phyloP scores from a whole-genome alignment of 2,888 invertebrate genomes.

The Drosophila falleni region DNA sequence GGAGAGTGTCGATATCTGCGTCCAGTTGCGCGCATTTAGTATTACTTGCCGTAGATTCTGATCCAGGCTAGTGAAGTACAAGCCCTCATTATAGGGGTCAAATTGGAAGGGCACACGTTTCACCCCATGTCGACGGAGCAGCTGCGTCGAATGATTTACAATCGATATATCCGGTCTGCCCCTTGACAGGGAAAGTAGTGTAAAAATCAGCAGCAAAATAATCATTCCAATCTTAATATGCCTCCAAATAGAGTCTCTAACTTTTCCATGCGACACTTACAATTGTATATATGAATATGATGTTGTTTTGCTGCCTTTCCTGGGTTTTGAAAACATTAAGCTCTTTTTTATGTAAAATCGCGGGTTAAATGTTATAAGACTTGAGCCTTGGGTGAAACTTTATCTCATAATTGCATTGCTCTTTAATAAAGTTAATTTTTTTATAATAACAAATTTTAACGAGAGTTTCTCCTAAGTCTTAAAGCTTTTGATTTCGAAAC shows the following conservation, averaged over 20 bases:
- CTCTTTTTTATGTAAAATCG: not conserved
- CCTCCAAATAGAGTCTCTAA: not conserved
- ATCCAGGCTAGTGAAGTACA: conserved; percentile 44
- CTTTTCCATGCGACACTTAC: conserved; percentile 2
- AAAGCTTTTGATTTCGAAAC: not conserved
- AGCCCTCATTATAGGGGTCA: not conserved
- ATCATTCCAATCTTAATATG: not conserved
- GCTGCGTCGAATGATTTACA: conserved; percentile 31
- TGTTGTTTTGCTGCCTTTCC: not conserved
- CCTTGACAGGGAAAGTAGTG: not conserved
- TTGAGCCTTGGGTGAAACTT: conserved; percentile 2
- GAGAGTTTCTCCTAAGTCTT: not conserved
- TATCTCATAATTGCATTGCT: not conserved
- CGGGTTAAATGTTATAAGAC: conserved; percentile 16
- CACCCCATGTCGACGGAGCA: conserved; percentile 23
- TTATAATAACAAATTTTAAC: not conserved
- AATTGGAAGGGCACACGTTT: conserved; percentile 18
- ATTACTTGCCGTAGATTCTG: conserved; percentile 18
- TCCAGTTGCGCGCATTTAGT: conserved; percentile 28
- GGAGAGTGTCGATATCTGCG: conserved; percentile 27
- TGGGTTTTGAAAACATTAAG: conserved; percentile 4
- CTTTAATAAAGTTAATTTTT: not conserved
- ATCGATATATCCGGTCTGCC: not conserved
- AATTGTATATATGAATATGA: not conserved
- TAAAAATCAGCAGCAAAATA: conserved; percentile 17